These are phyloP conservation scores for Borostomias antarcticus DNA, from an alignment of 2,797 vertebrate species.

Conservation along the genomic window DNA sequence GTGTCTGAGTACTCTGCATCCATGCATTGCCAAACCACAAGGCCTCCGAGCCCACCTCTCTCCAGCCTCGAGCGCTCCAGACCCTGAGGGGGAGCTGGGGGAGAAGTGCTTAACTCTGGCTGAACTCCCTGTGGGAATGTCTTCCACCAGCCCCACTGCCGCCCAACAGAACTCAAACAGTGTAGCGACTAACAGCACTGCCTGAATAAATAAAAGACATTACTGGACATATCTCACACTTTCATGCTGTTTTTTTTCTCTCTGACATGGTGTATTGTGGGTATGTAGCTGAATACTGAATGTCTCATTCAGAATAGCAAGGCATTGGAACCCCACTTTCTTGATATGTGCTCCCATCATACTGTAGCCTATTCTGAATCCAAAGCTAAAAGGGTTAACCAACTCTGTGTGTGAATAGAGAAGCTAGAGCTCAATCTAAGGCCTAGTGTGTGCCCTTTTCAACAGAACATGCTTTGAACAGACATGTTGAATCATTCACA, in stretches of 20 bases:
- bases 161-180: slow-evolving; percentile 43
- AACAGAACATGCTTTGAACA: background rate
- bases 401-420: slow-evolving; percentile 46
- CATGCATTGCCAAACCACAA: background rate
- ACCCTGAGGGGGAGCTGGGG: slow-evolving; percentile 27
- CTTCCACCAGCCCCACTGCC: slow-evolving; percentile 50
- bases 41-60: background rate
- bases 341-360: slow-evolving; percentile 51
- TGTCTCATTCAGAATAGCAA: slow-evolving; percentile 39
- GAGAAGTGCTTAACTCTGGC: slow-evolving; percentile 56
- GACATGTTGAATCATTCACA: background rate
- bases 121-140: slow-evolving; percentile 64
- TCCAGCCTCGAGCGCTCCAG: slow-evolving; percentile 35
- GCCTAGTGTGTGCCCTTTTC: background rate
- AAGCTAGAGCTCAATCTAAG: slow-evolving; percentile 47
- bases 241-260: slow-evolving; percentile 28
- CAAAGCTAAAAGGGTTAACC: slow-evolving; percentile 65
- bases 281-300: slow-evolving; percentile 38
- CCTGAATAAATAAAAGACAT: slow-evolving; percentile 43
- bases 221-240: slow-evolving; percentile 25
- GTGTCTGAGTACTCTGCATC: background rate
- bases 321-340: slow-evolving; percentile 44
- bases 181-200: slow-evolving; percentile 22
- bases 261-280: slow-evolving; percentile 9
- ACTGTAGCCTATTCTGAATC: slow-evolving; percentile 63